Base-by-base conservation (phyloP, 2,888 invertebrate genomes). In the Trichogramma dendrolimi region DNA sequence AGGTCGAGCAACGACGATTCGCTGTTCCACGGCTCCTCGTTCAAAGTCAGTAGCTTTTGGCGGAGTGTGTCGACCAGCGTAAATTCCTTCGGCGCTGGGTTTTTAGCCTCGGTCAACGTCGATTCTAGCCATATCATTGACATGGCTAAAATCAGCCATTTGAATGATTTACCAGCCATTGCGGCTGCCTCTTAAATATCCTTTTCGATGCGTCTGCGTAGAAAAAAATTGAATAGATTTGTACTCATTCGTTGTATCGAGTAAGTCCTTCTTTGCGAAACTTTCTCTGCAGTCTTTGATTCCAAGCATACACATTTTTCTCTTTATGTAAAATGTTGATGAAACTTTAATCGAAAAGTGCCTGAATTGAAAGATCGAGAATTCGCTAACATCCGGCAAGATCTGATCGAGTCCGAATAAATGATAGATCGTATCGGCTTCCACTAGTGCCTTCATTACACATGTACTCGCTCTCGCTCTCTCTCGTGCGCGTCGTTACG, bases 1-100 rank as follows among this genome's bases (percentile, higher is more conserved):
- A 88, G 74, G 67, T 83, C 81, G 41, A 85, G 80, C 71, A 86
- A 87, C 0, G 79, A 74, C 4, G 68, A 63, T 3, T 53, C 41
- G 7, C 67, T 80, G 55, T 81, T 79, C 1, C 80, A 76, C 4
- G 83, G 79, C 66, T 82, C 81, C 53, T 70, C 75, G 41, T 89
- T 88, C 57, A 87, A 69, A 14, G 79, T 74, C 49, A 86, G 78
- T 70, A 90, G 84, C 56, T 85, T 81, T 11, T 81, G 79, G 42
- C 89, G 83, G 62, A 87, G 73, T 59, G 82, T 74, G 74, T 90
- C 89, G n/a, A 88, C 82, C 54, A 78, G 73, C 6, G 82, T 71
- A 8, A 69, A 66, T 38, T 73, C 71, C 2, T 70, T 67, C 1
- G 60, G 56, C 5, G 27, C 27, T 27, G 27, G 27, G 27, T 27